Percentiles rank a stretch among this genome's conserved stretches.
Conservation (phyloP, 1,140 invertebrate genomes). For the Drosophila nigromelanica region DNA sequence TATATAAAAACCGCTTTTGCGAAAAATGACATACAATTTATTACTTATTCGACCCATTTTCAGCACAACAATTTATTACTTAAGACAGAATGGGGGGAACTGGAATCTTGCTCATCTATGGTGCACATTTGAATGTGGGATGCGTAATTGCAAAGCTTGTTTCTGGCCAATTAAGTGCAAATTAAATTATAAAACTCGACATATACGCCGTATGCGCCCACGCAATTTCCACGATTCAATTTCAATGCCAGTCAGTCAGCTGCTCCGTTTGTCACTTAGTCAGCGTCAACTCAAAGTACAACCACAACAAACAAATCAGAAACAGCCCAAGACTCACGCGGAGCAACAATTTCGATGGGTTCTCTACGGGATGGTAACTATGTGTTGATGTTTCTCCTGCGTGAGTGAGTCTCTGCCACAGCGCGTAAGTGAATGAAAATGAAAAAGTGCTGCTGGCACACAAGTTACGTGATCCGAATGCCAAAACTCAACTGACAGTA, state of each 20-base stretch:
- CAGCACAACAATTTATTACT: conserved; percentile 11
- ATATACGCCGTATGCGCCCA: conserved; percentile 19
- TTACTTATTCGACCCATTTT: conserved; percentile 19
- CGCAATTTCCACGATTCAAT: conserved; percentile 29
- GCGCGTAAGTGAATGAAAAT: conserved; percentile 77
- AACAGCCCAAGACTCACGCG: conserved; percentile 13
- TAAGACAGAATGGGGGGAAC: background rate
- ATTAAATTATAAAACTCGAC: conserved; percentile 38
- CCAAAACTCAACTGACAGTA: conserved; percentile 53
- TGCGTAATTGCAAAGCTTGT: conserved; percentile 41
- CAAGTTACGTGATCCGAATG: conserved; percentile 73
- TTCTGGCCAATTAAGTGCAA: conserved; percentile 47
- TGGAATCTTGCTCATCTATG: background rate
- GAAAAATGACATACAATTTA: background rate
- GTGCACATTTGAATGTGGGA: conserved; percentile 21
- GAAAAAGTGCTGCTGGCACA: conserved; percentile 75
- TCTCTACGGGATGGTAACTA: background rate
- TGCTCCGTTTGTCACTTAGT: conserved; percentile 37
- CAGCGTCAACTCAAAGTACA: conserved; percentile 36
- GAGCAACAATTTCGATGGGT: background rate
- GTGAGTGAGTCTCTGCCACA: background rate
- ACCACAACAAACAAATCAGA: conserved; percentile 41
- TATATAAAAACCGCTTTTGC: background rate
- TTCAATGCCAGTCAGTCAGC: conserved; percentile 31
- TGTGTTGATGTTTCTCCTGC: conserved; percentile 13